Percentiles rank a stretch among this genome's conserved stretches.
phyloP scores from a whole-genome alignment of 2,113 vertebrate genomes.

The Lipophrys pholis region DNA sequence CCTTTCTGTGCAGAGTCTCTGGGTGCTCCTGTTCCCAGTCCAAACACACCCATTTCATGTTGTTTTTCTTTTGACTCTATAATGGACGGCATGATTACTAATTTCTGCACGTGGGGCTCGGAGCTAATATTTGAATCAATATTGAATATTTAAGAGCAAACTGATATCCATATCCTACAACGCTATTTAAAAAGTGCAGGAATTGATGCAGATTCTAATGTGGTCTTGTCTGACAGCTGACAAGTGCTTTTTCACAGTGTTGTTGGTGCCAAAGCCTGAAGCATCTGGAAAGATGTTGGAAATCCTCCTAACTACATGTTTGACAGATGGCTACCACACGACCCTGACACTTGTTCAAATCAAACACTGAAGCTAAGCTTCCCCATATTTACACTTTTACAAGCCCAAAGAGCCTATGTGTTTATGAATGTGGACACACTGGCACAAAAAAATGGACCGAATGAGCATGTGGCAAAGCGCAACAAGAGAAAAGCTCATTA shows the following conservation, averaged over 20 bases:
- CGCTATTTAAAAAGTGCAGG: too few species aligned
- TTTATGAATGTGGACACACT: not conserved
- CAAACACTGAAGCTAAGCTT: conserved; percentile 1
- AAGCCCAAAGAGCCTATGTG: not conserved
- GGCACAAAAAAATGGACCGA: not conserved
- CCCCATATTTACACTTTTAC: not conserved
- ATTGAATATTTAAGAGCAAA: too few species aligned
- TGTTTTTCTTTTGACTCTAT: too few species aligned
- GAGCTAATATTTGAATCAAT: too few species aligned
- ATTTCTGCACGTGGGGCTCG: too few species aligned
- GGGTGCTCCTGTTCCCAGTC: too few species aligned
- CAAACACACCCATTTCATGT: too few species aligned
- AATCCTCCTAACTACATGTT: conserved; percentile 26
- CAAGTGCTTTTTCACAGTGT: conserved; percentile 9
- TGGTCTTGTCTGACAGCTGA: conserved; percentile 8
- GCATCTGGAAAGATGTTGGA: conserved; percentile 46
- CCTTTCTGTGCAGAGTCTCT: too few species aligned
- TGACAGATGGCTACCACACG: conserved; percentile 60
- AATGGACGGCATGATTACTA: too few species aligned
- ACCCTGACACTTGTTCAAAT: conserved; percentile 20
- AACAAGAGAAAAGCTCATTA: not conserved
- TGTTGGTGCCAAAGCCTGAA: conserved; percentile 19
- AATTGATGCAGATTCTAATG: not conserved
- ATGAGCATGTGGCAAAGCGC: not conserved
- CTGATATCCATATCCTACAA: too few species aligned